Evolutionary conservation across 2,888 invertebrate species (phyloP), one percentile per base, ranked within the genome.

Genomic region (Cephus pulcher): DNA sequence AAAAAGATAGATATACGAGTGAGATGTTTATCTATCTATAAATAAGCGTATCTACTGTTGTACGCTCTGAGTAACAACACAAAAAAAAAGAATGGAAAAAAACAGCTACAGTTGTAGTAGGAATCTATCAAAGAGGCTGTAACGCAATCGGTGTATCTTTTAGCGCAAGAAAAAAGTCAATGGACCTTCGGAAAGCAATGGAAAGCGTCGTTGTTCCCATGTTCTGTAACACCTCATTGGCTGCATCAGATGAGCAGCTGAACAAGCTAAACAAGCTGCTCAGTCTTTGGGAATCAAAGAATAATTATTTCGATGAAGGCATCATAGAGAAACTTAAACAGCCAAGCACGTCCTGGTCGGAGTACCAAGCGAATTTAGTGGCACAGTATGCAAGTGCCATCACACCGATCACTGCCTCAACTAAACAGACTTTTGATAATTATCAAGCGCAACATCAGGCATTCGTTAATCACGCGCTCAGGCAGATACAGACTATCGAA

Each of bases 191-290:
- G 93, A 96, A 96, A 93, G 96, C 97, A 90, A 94, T 99, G 93
- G 98, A 98, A 93, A 95, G 95, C 91, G 98, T 98, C 89, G 98
- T 99, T 87, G 97, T 99, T 89, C 98, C 99, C 87, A 98, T 99
- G 96, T 99, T 98, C 94, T 98, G 98, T 93, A 97, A 97, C 92
- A 96, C 98, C 74, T 93, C 94, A 92, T 92, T 93, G 94, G 95
- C 95, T 85, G 96, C 97, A 69, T 96, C 95, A 32, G 96, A 97
- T 80, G 98, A 98, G 78, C 97, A 98, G 93, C 95, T 96, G 88
- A 94, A 94, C 86, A 99, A 99, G 93, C 93, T 99, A 82, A 96
- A 97, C 90, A 99, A 99, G 94, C 93, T 99, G 85, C 94, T 98
- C 81, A 96, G 97, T 82, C 93, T 99, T 73, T 99, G 99, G 99